Conservation (phyloP, 1,140 invertebrate genomes). For the Solen grandis region DNA sequence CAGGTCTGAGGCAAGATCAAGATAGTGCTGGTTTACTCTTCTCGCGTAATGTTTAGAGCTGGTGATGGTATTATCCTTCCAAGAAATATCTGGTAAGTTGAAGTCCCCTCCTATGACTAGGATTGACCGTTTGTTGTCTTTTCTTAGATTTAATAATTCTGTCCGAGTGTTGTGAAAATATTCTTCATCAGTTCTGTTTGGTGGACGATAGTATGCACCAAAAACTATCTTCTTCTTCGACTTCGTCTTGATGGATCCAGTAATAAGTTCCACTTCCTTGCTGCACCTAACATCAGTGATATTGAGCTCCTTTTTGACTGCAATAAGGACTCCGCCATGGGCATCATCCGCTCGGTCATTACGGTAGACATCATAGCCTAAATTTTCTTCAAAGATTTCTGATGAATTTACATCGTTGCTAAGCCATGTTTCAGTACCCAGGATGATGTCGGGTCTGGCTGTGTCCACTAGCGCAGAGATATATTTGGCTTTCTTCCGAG, state of each 20-base stretch:
- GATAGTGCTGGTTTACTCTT: neutral
- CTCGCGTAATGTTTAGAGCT: neutral
- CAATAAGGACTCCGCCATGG: neutral
- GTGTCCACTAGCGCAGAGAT: constrained; percentile 6
- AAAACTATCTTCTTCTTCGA: constrained; percentile 2
- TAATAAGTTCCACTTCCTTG: neutral
- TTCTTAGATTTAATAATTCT: neutral
- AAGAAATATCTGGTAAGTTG: constrained; percentile 4
- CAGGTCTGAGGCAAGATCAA: neutral
- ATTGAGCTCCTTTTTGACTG: neutral
- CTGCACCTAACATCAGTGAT: neutral
- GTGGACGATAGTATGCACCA: neutral
- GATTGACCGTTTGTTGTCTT: neutral
- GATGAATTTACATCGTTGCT: neutral
- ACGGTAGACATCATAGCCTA: neutral
- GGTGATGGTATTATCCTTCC: neutral
- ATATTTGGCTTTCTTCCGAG: neutral
- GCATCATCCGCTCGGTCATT: neutral
- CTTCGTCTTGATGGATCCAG: neutral
- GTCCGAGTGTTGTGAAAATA: neutral
- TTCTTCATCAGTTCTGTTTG: neutral
- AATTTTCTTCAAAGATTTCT: no score
- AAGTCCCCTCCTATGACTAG: constrained; percentile 10
- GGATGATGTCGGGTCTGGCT: neutral
- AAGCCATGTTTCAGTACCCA: constrained; percentile 20